These are phyloP conservation scores for Coptodon rendalli DNA, from an alignment of 2,113 vertebrate genomes.

Conservation along the genomic window DNA sequence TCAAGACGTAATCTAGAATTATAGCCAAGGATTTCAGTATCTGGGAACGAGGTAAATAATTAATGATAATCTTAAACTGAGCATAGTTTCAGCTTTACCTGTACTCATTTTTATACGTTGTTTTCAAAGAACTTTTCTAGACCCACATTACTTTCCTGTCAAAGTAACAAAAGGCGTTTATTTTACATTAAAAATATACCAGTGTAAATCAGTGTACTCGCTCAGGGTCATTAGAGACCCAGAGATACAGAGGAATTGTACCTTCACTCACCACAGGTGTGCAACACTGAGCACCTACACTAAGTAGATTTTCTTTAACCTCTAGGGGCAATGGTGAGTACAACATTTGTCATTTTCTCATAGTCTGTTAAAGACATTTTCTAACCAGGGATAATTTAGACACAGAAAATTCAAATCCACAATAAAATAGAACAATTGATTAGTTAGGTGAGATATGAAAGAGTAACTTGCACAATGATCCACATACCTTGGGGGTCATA, in stretches of 20 bases:
- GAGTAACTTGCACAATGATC: neutral
- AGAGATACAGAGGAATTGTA: neutral
- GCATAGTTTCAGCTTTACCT: neutral
- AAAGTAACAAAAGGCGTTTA: neutral
- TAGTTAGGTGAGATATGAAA: neutral
- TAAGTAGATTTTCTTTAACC: neutral
- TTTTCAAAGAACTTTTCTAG: neutral
- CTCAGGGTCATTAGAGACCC: neutral
- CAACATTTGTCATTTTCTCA: neutral
- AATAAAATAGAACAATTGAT: neutral
- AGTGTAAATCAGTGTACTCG: neutral
- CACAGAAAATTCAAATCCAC: neutral
- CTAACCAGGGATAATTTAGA: neutral
- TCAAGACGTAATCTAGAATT: neutral
- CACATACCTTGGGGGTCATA: neutral
- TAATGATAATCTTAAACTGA: neutral
- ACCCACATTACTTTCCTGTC: neutral
- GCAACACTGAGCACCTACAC: neutral
- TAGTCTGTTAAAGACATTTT: neutral
- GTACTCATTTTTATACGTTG: neutral
- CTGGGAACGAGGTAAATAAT: neutral
- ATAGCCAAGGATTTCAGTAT: neutral
- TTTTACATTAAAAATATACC: neutral
- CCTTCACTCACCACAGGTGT: neutral
- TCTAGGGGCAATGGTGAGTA: neutral